Conservation (phyloP, 2,888 invertebrate genomes). For the Leucophenga maculata region DNA sequence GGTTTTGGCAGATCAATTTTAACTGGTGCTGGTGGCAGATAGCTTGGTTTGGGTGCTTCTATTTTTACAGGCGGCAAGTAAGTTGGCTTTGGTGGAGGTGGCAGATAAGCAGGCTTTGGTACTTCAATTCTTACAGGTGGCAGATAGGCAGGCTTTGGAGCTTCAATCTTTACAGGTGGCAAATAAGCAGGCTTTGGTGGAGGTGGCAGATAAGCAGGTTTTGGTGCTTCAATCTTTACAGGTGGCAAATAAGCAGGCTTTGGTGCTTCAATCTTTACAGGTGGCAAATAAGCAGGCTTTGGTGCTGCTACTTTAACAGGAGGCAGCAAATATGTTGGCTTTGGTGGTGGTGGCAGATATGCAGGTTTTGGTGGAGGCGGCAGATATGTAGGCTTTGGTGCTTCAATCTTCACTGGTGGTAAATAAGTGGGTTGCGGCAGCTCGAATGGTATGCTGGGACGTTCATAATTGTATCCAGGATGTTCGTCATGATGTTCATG, state of each 20-base stretch:
- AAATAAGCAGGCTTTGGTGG: slow-evolving; percentile 40
- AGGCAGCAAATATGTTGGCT: slow-evolving; percentile 46
- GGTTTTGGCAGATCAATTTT: no score
- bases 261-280: slow-evolving; percentile 8
- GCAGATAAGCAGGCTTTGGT: neutral
- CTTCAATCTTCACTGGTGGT: slow-evolving; percentile 9
- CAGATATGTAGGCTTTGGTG: slow-evolving; percentile 31
- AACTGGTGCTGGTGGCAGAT: slow-evolving; percentile 49
- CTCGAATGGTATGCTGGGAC: slow-evolving; percentile 49
- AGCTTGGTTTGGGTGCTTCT: slow-evolving; percentile 22
- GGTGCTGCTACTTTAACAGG: slow-evolving; percentile 35
- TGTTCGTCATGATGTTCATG: slow-evolving; percentile 42
- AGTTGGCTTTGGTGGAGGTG: slow-evolving; percentile 28
- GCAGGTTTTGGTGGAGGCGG: slow-evolving; percentile 42
- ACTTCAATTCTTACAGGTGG: slow-evolving; percentile 27
- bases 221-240: slow-evolving; percentile 15
- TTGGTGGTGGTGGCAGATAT: slow-evolving; percentile 44
- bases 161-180: slow-evolving; percentile 33
- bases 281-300: slow-evolving; percentile 45
- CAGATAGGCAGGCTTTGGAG: slow-evolving; percentile 23
- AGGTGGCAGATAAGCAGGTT: neutral
- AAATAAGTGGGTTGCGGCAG: slow-evolving; percentile 36
- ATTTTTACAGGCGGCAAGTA: slow-evolving; percentile 28
- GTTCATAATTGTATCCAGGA: slow-evolving; percentile 58
- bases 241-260: slow-evolving; percentile 29